Evolutionary conservation across 2,797 vertebrate genomes (phyloP).

Genomic region (Enteromius trimaculatus): DNA sequence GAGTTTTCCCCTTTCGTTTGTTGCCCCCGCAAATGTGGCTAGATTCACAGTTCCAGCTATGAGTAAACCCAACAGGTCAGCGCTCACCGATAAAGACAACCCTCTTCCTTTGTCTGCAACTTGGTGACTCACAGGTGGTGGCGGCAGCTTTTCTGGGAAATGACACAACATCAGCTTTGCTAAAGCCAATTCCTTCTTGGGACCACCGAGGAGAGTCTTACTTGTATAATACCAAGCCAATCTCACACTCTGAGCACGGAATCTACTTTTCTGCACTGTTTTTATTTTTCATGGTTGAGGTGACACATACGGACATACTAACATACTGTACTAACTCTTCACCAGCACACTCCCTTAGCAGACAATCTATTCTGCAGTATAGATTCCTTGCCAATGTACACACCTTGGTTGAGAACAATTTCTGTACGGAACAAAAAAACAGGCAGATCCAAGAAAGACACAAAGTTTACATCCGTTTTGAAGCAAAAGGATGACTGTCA

Average conservation of each 20-base stretch:
- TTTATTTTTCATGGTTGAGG: background rate
- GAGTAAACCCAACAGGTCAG: conserved; percentile 69
- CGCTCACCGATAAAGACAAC: conserved; percentile 44
- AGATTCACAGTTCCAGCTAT: conserved; percentile 63
- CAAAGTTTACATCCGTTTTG: background rate
- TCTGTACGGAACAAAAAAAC: background rate
- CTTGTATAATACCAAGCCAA: conserved; percentile 31
- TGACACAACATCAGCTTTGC: conserved; percentile 61
- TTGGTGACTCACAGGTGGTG: conserved; percentile 69
- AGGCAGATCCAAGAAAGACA: background rate
- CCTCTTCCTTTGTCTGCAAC: conserved; percentile 57
- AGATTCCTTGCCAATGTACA: conserved; percentile 22
- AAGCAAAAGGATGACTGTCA: too few relatives aligned
- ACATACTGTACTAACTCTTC: background rate
- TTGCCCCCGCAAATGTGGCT: background rate
- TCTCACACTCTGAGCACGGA: conserved; percentile 32
- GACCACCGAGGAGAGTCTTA: conserved; percentile 10
- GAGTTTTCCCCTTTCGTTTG: background rate
- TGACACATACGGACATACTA: background rate
- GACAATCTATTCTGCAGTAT: conserved; percentile 20
- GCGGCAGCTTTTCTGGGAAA: conserved; percentile 72
- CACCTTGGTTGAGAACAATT: background rate
- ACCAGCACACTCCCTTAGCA: conserved; percentile 7
- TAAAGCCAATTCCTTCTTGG: conserved; percentile 24
- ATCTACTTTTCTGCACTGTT: conserved; percentile 24